Evolutionary conservation across 1,140 invertebrate species (phyloP).

Genomic region (Apis cerana): DNA sequence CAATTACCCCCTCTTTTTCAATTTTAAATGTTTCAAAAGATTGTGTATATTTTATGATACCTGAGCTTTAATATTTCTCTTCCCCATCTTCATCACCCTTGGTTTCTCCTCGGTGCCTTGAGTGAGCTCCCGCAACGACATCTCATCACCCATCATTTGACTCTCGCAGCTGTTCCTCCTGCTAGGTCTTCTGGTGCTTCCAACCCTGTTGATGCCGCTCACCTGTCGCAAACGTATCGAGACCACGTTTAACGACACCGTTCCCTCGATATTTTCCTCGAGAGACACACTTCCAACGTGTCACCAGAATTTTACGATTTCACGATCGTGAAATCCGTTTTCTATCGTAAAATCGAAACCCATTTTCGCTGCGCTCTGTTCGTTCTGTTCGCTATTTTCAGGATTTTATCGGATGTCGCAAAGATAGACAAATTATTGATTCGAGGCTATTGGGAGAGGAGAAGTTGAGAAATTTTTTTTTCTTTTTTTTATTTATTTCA

Average conservation of each 20-base stretch:
- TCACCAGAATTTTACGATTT: not conserved
- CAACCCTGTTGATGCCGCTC: conserved; percentile 72
- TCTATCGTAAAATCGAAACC: conserved; percentile 23
- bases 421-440: not conserved
- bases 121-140: conserved; percentile 74
- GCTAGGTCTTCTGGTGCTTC: conserved; percentile 73
- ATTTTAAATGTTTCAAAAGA: too few species aligned
- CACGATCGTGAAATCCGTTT: conserved; percentile 1
- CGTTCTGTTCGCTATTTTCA: too few species aligned
- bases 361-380: too few species aligned
- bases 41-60: too few species aligned
- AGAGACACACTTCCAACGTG: not conserved
- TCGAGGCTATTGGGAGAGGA: not conserved
- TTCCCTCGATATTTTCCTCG: not conserved
- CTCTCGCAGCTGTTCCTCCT: conserved; percentile 76
- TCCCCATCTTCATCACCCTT: conserved; percentile 88
- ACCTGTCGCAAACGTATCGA: conserved; percentile 60
- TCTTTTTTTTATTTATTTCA: too few species aligned
- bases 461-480: too few species aligned
- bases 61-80: conserved; percentile 92
- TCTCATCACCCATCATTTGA: conserved; percentile 73
- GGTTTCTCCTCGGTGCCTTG: conserved; percentile 83
- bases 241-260: conserved; percentile 36
- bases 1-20: not conserved
- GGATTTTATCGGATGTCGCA: not conserved